Conservation (phyloP, 2,888 invertebrate species). For the Parochlus steinenii region DNA sequence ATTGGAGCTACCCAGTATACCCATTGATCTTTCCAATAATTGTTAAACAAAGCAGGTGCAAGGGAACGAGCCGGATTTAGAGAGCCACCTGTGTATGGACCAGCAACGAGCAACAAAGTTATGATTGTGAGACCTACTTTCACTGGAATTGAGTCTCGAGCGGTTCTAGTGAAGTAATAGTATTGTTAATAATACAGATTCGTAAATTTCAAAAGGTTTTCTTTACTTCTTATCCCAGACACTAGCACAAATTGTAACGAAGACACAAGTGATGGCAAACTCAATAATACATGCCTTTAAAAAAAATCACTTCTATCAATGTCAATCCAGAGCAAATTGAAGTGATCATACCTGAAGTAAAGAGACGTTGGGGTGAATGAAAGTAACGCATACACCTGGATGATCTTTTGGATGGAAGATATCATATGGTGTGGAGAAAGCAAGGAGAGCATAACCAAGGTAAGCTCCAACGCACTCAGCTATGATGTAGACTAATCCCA, state of each 20-base stretch:
- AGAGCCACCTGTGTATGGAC: slow-evolving; percentile 50
- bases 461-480: slow-evolving; percentile 43
- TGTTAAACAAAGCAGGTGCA: slow-evolving; percentile 54
- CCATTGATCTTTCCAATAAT: slow-evolving; percentile 51
- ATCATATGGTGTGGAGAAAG: slow-evolving; percentile 28
- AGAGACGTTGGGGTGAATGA: slow-evolving; percentile 32
- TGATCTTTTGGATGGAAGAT: slow-evolving; percentile 13
- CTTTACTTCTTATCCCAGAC: slow-evolving; percentile 46
- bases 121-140: background rate
- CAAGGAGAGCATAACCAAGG: slow-evolving; percentile 41
- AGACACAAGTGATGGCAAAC: slow-evolving; percentile 36
- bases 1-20: slow-evolving; percentile 52
- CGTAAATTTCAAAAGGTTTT: slow-evolving; percentile 38
- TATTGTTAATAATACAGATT: no score
- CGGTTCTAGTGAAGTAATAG: background rate
- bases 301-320: no score
- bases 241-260: slow-evolving; percentile 42
- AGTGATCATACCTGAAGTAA: no score
- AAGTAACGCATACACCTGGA: slow-evolving; percentile 39
- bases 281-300: slow-evolving; percentile 41
- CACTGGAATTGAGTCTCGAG: background rate
- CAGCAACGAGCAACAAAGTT: slow-evolving; percentile 18
- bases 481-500: slow-evolving; percentile 37
- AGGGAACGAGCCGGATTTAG: slow-evolving; percentile 56
- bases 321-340: no score